Conservation (phyloP, 2,888 invertebrate species). For the Drosophila maculinotata region DNA sequence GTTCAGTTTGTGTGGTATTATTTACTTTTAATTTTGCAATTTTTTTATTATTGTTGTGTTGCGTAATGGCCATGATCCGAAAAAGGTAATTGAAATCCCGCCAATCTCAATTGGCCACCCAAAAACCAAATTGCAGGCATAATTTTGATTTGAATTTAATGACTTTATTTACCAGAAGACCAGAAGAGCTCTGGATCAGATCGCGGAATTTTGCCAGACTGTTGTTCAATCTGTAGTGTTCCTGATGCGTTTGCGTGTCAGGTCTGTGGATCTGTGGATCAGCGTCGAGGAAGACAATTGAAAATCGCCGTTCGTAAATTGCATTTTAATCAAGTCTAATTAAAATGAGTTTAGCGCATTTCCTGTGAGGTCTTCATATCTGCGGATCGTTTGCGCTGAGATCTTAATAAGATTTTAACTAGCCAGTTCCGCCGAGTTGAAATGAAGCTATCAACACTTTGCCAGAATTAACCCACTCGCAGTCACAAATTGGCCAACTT, state of each 20-base stretch:
- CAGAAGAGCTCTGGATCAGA: not conserved
- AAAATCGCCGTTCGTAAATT: slow-evolving; percentile 60
- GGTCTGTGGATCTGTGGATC: not conserved
- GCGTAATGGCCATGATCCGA: slow-evolving; percentile 33
- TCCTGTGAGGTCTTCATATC: slow-evolving; percentile 60
- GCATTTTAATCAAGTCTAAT: slow-evolving; percentile 81
- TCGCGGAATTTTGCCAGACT: slow-evolving; percentile 1
- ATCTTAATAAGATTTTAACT: slow-evolving; percentile 62
- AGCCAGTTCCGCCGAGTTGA: slow-evolving; percentile 50
- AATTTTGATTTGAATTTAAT: slow-evolving; percentile 79
- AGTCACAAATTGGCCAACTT: slow-evolving; percentile 24
- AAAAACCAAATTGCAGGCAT: slow-evolving; percentile 69
- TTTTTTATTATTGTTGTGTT: slow-evolving; percentile 19
- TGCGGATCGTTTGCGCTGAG: slow-evolving; percentile 2
- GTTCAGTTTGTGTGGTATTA: slow-evolving; percentile 21
- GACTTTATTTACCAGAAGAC: slow-evolving; percentile 65
- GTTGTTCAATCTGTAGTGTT: slow-evolving; percentile 21
- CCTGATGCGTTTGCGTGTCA: slow-evolving; percentile 33
- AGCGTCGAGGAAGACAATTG: slow-evolving; percentile 54
- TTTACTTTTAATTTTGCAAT: slow-evolving; percentile 37
- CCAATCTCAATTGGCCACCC: slow-evolving; percentile 64
- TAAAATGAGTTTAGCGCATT: slow-evolving; percentile 76
- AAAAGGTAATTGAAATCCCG: slow-evolving; percentile 62
- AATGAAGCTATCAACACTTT: slow-evolving; percentile 76
- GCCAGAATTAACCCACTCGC: slow-evolving; percentile 35